Evolutionary conservation across 1,140 invertebrate species (phyloP).

Genomic region (Zaprionus kolodkinae): DNA sequence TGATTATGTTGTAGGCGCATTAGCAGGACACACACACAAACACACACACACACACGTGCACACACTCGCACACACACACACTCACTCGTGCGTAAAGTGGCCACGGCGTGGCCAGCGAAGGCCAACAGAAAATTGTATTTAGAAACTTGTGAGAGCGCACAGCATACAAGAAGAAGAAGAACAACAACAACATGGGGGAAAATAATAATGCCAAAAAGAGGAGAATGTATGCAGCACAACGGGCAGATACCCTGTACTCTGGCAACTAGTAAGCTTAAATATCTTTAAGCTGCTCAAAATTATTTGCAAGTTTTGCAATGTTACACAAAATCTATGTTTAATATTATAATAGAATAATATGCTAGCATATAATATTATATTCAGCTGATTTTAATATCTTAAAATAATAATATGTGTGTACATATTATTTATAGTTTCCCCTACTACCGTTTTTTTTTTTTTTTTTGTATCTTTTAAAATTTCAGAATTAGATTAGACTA

Average conservation of each 20-base stretch:
- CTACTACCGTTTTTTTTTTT: too few species aligned
- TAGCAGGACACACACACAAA: constrained; percentile 39
- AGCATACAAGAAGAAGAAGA: constrained; percentile 7
- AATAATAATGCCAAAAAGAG: not conserved
- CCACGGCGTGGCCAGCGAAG: constrained; percentile 20
- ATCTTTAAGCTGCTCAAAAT: too few species aligned
- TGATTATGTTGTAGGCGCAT: constrained; percentile 67
- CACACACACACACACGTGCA: not conserved
- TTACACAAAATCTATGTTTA: too few species aligned
- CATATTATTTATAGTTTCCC: too few species aligned
- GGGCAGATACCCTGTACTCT: not conserved
- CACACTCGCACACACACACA: not conserved
- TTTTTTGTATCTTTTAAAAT: too few species aligned
- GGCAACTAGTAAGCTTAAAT: not conserved
- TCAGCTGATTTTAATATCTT: too few species aligned
- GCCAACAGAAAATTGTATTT: constrained; percentile 47
- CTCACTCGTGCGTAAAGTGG: constrained; percentile 10
- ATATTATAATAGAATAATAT: too few species aligned
- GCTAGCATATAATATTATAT: too few species aligned
- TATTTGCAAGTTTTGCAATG: too few species aligned
- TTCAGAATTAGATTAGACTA: too few species aligned
- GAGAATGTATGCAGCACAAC: not conserved
- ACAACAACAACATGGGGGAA: not conserved
- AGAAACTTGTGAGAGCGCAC: constrained; percentile 38
- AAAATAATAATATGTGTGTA: too few species aligned